Percentiles rank a stretch among this genome's conserved stretches.
These are phyloP conservation scores for Isurus oxyrinchus DNA, from an alignment of 2,113 vertebrate species.

Conservation along the genomic window DNA sequence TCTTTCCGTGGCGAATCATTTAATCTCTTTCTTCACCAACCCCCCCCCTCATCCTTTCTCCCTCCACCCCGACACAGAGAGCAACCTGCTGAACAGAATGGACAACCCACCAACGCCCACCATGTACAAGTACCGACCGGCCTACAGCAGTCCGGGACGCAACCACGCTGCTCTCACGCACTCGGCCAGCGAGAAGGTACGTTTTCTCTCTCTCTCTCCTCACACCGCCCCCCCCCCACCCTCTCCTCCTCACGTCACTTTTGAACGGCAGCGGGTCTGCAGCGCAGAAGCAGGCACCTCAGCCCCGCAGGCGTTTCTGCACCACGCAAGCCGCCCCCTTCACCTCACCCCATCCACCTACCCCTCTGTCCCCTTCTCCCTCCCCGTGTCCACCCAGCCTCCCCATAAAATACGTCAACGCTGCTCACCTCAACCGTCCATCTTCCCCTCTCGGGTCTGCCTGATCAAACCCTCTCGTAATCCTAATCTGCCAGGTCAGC, in stretches of 20 bases:
- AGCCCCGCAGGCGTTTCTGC: background rate
- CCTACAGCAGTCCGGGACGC: constrained; percentile 78
- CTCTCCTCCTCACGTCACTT: no score
- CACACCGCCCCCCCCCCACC: no score
- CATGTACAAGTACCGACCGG: constrained; percentile 87
- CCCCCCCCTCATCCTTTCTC: background rate
- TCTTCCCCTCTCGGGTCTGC: no score
- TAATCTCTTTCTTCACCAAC: no score
- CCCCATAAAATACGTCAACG: no score
- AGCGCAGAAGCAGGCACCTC: background rate
- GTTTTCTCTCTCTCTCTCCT: no score
- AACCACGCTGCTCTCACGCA: constrained; percentile 63
- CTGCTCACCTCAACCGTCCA: no score
- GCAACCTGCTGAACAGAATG: constrained; percentile 68
- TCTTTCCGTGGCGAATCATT: background rate
- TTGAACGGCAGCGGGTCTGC: no score
- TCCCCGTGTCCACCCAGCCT: background rate
- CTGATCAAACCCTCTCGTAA: no score
- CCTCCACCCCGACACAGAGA: constrained; percentile 57
- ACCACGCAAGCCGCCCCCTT: background rate
- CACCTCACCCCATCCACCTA: background rate
- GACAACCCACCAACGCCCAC: constrained; percentile 85
- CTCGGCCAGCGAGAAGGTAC: constrained; percentile 63
- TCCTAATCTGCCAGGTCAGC: no score
- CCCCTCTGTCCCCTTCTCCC: background rate